These are phyloP conservation scores for Dryobota labecula DNA, from an alignment of 2,888 invertebrate genomes.

Conservation along the genomic window DNA sequence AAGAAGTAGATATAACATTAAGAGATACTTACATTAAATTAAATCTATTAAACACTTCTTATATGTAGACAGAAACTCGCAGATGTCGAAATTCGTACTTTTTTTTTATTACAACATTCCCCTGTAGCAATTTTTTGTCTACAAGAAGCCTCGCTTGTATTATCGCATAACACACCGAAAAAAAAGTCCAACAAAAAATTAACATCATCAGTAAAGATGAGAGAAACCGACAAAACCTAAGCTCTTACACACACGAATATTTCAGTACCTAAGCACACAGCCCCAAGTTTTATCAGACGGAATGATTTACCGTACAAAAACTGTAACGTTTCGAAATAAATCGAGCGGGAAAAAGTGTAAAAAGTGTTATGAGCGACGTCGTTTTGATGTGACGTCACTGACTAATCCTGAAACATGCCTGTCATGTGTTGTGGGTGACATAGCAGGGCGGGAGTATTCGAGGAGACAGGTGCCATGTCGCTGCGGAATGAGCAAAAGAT, in stretches of 20 bases:
- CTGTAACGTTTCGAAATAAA: slow-evolving; percentile 52
- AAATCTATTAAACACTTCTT: no score
- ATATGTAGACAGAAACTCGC: no score
- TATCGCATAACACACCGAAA: not conserved
- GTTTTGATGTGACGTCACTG: slow-evolving; percentile 51
- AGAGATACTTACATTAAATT: no score
- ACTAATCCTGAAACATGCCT: slow-evolving; percentile 58
- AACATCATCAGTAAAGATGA: slow-evolving; percentile 48
- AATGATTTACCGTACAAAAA: slow-evolving; percentile 55
- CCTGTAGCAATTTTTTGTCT: not conserved
- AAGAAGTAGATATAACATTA: no score
- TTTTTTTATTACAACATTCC: no score
- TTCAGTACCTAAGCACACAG: slow-evolving; percentile 28
- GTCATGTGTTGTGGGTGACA: slow-evolving; percentile 39
- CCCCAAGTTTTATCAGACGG: slow-evolving; percentile 23
- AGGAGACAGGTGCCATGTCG: slow-evolving; percentile 6
- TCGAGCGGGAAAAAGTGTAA: slow-evolving; percentile 46
- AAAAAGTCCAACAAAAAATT: slow-evolving; percentile 35
- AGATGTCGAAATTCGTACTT: no score
- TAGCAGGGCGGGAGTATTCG: slow-evolving; percentile 14
- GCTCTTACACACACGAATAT: slow-evolving; percentile 26
- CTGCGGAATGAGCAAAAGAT: not conserved
- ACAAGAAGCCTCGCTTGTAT: not conserved
- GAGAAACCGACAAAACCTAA: slow-evolving; percentile 20
- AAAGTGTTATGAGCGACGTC: slow-evolving; percentile 34